Evolutionary conservation across 2,888 invertebrate genomes (phyloP).

Genomic region (Ephialtes manifestator): DNA sequence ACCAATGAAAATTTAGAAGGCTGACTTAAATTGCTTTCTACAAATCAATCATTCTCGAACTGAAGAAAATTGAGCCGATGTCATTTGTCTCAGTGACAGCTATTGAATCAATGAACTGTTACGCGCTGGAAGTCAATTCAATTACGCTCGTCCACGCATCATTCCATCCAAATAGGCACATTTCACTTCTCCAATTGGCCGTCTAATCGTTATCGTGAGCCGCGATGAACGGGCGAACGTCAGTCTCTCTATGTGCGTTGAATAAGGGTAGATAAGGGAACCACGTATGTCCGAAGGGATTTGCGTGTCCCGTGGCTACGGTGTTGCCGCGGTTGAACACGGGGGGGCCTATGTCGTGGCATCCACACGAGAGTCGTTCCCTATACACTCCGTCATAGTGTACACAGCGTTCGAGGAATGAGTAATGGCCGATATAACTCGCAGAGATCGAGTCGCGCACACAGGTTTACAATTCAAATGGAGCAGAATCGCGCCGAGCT

Average conservation of each 20-base stretch:
- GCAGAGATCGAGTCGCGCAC: conserved; percentile 68
- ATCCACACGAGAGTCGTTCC: conserved; percentile 40
- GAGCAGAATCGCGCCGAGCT: conserved; percentile 72
- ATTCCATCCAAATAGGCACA: conserved; percentile 63
- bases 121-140: conserved; percentile 46
- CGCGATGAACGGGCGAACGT: conserved; percentile 49
- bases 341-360: conserved; percentile 32
- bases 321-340: conserved; percentile 27
- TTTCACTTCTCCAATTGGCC: conserved; percentile 70
- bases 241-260: conserved; percentile 50
- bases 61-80: not conserved
- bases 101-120: conserved; percentile 31
- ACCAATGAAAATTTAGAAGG: too few relatives aligned
- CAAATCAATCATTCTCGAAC: not conserved
- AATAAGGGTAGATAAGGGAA: conserved; percentile 71
- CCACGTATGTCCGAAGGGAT: conserved; percentile 69
- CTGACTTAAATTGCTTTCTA: not conserved
- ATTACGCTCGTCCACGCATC: conserved; percentile 60
- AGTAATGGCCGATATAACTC: conserved; percentile 72
- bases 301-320: conserved; percentile 65
- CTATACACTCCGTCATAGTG: conserved; percentile 40
- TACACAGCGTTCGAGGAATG: conserved; percentile 67
- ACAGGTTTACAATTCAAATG: conserved; percentile 78
- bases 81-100: not conserved
- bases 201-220: conserved; percentile 71